Conservation (phyloP, 2,113 vertebrate species). For the Gadus macrocephalus region DNA sequence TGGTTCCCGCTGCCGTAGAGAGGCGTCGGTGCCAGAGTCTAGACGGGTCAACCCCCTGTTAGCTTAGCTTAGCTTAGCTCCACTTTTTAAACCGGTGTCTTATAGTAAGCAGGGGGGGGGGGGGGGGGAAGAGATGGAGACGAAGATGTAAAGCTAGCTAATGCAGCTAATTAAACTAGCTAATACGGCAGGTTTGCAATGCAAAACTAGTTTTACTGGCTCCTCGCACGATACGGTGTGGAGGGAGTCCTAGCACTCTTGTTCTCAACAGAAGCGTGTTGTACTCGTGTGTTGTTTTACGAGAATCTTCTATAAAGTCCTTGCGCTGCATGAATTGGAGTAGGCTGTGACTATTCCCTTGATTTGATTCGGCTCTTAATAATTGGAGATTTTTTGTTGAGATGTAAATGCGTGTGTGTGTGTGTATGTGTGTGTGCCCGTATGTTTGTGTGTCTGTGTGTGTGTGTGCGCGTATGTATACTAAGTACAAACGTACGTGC, state of each 20-base stretch:
- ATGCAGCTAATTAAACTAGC: no score
- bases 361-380: neutral
- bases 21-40: no score
- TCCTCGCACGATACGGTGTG: neutral
- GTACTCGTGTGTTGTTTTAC: conserved; percentile 3
- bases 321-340: neutral
- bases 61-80: no score
- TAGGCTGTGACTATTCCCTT: neutral
- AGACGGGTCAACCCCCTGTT: no score
- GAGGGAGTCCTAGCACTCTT: neutral
- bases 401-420: neutral
- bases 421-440: neutral
- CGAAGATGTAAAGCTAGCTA: no score
- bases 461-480: neutral
- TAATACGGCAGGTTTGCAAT: neutral
- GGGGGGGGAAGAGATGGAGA: no score
- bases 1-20: conserved; percentile 2
- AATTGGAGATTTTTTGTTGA: no score
- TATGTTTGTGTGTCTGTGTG: neutral
- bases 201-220: neutral
- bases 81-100: no score
- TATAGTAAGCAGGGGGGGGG: no score
- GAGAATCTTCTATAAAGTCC: neutral
- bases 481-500: no score
- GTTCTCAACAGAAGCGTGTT: neutral